phyloP scores from a whole-genome alignment of 2,113 vertebrate species.

The Indri indri region DNA sequence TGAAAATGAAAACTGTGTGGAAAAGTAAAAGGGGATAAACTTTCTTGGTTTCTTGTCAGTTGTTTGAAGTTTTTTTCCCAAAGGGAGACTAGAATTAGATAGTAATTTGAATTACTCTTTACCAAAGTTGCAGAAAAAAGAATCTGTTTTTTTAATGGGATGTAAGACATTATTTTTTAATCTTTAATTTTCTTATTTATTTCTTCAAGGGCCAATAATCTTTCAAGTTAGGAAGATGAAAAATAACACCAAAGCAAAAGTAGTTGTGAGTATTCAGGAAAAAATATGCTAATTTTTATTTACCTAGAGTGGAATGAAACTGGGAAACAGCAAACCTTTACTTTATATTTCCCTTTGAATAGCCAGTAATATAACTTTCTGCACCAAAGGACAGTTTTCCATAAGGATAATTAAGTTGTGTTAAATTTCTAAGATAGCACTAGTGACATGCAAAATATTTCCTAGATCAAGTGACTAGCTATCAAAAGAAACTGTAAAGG shows the following conservation, averaged over 20 bases:
- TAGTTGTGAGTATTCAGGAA: not conserved
- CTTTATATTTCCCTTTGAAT: not conserved
- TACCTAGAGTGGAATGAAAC: not conserved
- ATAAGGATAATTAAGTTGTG: not conserved
- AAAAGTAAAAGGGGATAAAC: not conserved
- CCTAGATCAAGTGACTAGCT: not conserved
- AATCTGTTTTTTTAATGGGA: not conserved
- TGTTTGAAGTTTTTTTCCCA: not conserved
- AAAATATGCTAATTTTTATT: not conserved
- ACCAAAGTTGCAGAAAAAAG: not conserved
- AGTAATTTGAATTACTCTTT: conserved; percentile 27
- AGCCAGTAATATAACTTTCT: not conserved
- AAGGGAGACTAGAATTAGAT: not conserved
- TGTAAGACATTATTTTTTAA: not conserved
- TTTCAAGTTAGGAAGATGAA: not conserved
- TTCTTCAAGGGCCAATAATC: not conserved
- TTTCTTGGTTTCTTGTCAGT: not conserved
- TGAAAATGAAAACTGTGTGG: not conserved
- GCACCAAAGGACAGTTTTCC: not conserved
- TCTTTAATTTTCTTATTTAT: not conserved
- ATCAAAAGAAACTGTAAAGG: not conserved
- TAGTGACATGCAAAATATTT: conserved; percentile 20
- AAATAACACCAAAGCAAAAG: not conserved
- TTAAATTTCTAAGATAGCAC: conserved; percentile 16
- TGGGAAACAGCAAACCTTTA: not conserved